These are phyloP conservation scores for Calliopsis andreniformis DNA, from an alignment of 1,140 invertebrate genomes.

Conservation along the genomic window DNA sequence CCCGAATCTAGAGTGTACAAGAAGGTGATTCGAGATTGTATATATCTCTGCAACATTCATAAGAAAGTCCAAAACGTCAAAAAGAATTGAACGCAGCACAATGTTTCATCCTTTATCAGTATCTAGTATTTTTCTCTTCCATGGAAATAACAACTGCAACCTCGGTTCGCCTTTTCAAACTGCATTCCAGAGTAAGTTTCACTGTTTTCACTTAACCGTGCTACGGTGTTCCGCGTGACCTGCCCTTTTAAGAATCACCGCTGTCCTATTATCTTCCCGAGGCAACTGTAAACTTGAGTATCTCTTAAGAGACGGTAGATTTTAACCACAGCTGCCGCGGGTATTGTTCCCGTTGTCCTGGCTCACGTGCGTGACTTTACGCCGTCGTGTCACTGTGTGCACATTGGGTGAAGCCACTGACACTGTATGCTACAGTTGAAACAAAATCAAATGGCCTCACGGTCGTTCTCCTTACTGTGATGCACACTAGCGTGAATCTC, in stretches of 20 bases:
- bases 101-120: too few species aligned
- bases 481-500: too few species aligned
- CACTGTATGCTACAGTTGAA: neutral
- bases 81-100: too few species aligned
- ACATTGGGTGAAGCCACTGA: neutral
- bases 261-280: slow-evolving; percentile 36
- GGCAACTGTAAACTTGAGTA: slow-evolving; percentile 41
- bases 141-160: neutral
- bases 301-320: slow-evolving; percentile 32
- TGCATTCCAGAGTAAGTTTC: slow-evolving; percentile 33
- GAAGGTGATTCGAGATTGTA: too few species aligned
- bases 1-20: too few species aligned
- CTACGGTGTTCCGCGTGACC: neutral
- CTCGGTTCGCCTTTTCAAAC: neutral
- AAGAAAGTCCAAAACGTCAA: too few species aligned
- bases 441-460: too few species aligned
- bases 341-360: slow-evolving; percentile 29
- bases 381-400: neutral
- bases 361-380: slow-evolving; percentile 7
- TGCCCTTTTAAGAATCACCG: slow-evolving; percentile 41
- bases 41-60: too few species aligned
- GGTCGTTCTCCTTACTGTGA: too few species aligned
- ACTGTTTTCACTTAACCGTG: slow-evolving; percentile 34
- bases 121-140: neutral
- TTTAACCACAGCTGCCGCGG: slow-evolving; percentile 26